These are phyloP conservation scores for Platyscapa corneri DNA, from an alignment of 1,140 invertebrate species.

Conservation along the genomic window DNA sequence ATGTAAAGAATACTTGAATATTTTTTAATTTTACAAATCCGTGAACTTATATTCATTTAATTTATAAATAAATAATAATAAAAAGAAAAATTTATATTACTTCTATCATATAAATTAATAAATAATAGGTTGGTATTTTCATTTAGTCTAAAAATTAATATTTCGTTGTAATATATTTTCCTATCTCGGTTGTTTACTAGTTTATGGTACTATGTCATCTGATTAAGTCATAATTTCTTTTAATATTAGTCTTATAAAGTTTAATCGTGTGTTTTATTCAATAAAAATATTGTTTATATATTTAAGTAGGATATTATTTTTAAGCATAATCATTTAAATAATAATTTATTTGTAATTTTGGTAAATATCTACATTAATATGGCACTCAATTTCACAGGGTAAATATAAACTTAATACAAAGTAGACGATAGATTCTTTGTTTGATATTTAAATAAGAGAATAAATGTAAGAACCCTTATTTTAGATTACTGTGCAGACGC, in stretches of 20 bases:
- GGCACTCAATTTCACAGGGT: slow-evolving; percentile 62
- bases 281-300: neutral
- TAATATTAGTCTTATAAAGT: too few relatives aligned
- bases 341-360: neutral
- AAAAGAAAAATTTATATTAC: too few relatives aligned
- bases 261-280: too few relatives aligned
- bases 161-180: neutral
- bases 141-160: neutral
- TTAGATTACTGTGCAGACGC: slow-evolving; percentile 56
- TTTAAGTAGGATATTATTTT: neutral
- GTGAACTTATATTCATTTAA: too few relatives aligned
- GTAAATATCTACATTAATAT: slow-evolving; percentile 49
- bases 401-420: slow-evolving; percentile 16
- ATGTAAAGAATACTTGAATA: too few relatives aligned
- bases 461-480: slow-evolving; percentile 27
- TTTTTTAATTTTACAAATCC: too few relatives aligned
- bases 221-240: too few relatives aligned
- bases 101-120: too few relatives aligned
- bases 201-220: neutral
- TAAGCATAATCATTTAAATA: neutral
- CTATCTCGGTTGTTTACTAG: neutral
- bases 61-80: too few relatives aligned
- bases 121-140: too few relatives aligned
- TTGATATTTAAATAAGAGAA: neutral
- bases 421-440: neutral